Percentiles rank a stretch among this genome's conserved stretches.
These are phyloP conservation scores for Orientallactaga sibirica DNA, from an alignment of 2,797 vertebrate genomes.

Conservation along the genomic window DNA sequence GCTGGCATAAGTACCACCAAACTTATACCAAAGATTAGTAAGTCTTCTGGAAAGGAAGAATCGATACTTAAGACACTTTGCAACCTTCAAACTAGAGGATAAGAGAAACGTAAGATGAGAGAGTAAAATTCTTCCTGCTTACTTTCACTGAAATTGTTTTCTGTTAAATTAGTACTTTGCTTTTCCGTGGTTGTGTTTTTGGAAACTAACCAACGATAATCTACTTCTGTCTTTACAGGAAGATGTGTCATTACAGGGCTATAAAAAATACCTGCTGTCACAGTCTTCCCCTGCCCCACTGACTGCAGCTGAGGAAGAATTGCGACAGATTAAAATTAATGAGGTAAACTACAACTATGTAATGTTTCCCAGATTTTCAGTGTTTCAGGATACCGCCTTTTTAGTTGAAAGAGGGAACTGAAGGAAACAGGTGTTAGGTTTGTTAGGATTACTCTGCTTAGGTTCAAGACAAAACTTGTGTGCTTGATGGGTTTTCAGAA, in stretches of 20 bases:
- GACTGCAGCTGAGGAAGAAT: conserved; percentile 97
- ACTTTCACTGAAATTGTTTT: conserved; percentile 32
- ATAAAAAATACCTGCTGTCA: conserved; percentile 93
- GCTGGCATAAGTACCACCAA: neutral
- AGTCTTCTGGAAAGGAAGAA: neutral
- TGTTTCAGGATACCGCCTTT: conserved; percentile 35
- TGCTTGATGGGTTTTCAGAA: conserved; percentile 19
- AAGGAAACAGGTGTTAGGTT: neutral
- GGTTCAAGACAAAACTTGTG: conserved; percentile 32
- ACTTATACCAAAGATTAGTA: conserved; percentile 21
- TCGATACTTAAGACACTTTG: neutral
- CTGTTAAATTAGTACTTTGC: conserved; percentile 22
- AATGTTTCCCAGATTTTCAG: conserved; percentile 25
- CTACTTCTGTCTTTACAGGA: conserved; percentile 91
- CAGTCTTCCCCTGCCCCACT: conserved; percentile 95
- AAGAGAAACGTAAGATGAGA: neutral
- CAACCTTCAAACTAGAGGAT: conserved; percentile 36
- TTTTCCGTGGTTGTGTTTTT: conserved; percentile 47
- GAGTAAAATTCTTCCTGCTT: neutral
- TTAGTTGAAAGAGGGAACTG: conserved; percentile 46
- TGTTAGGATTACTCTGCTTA: conserved; percentile 48
- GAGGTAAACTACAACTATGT: conserved; percentile 89
- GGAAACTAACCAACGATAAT: neutral
- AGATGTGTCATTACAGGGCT: conserved; percentile 94
- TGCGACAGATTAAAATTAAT: conserved; percentile 95